phyloP scores from a whole-genome alignment of 2,113 vertebrate genomes.

The Dinomys branickii region DNA sequence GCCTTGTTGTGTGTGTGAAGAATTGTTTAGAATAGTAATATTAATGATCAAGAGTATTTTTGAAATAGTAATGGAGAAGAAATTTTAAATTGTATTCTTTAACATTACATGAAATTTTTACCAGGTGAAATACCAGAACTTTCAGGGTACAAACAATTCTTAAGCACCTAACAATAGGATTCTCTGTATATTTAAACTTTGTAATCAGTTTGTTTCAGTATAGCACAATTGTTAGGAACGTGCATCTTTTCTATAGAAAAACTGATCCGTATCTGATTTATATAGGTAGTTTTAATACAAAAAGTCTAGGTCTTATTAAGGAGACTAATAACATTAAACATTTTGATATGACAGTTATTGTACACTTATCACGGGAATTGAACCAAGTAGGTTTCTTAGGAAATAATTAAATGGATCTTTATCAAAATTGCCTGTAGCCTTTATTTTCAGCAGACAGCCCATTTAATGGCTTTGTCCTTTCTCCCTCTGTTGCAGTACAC shows the following conservation, averaged over 20 bases:
- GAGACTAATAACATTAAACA: not conserved
- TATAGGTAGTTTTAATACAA: constrained; percentile 37
- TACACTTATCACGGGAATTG: constrained; percentile 34
- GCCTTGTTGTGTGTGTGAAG: not conserved
- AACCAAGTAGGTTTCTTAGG: constrained; percentile 29
- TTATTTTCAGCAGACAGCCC: constrained; percentile 29
- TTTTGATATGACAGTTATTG: constrained; percentile 19
- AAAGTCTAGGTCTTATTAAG: not conserved
- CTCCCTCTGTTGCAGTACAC: not conserved
- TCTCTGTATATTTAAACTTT: constrained; percentile 18
- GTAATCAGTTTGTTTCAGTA: not conserved
- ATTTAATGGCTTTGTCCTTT: not conserved
- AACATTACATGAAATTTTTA: constrained; percentile 9
- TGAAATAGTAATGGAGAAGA: constrained; percentile 21
- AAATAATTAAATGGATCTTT: constrained; percentile 24
- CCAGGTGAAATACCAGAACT: constrained; percentile 19
- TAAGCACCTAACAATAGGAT: not conserved
- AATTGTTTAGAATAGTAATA: not conserved
- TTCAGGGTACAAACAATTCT: not conserved
- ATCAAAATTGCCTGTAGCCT: not conserved
- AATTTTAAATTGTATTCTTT: constrained; percentile 46
- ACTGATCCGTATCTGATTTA: constrained; percentile 5
- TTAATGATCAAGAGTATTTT: not conserved
- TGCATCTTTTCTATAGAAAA: constrained; percentile 34
- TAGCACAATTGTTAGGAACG: constrained; percentile 8